Conservation (phyloP, 2,888 invertebrate genomes). For the Arge pagana region DNA sequence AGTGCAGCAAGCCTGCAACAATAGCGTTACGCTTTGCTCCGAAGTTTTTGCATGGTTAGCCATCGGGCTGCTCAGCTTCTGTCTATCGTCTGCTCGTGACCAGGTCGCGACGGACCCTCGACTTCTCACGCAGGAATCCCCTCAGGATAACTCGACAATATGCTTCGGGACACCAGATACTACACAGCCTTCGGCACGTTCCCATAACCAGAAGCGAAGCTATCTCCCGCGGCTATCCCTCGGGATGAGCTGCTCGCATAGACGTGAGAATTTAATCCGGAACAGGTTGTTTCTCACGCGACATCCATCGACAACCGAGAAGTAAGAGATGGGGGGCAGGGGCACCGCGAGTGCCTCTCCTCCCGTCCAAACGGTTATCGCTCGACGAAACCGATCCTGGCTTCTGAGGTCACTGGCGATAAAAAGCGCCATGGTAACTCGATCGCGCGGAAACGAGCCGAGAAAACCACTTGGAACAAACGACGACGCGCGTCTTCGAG, state of each 20-base stretch:
- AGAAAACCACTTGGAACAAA: no score
- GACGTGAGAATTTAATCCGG: slow-evolving; percentile 51
- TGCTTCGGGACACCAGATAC: slow-evolving; percentile 52
- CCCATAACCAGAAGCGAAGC: slow-evolving; percentile 51
- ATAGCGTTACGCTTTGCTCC: slow-evolving; percentile 16
- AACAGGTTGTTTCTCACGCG: background rate
- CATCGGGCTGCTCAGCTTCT: background rate
- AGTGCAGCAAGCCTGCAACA: slow-evolving; percentile 17
- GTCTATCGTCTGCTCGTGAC: background rate
- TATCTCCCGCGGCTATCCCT: slow-evolving; percentile 40
- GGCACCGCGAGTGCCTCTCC: no score
- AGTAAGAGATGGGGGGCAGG: no score
- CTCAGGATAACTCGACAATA: slow-evolving; percentile 49
- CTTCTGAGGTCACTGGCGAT: no score
- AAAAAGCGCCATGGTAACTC: no score
- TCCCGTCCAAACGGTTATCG: no score
- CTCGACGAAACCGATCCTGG: no score
- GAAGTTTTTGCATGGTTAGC: slow-evolving; percentile 20
- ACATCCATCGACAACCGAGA: no score
- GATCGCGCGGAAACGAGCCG: no score
- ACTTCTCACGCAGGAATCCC: slow-evolving; percentile 37
- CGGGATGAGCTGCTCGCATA: slow-evolving; percentile 44
- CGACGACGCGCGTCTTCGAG: no score
- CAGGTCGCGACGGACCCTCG: slow-evolving; percentile 12
- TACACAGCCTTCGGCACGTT: slow-evolving; percentile 51